phyloP scores from a whole-genome alignment of 37 sponge, comb jelly and placozoan genomes.

The Ianthella basta region DNA sequence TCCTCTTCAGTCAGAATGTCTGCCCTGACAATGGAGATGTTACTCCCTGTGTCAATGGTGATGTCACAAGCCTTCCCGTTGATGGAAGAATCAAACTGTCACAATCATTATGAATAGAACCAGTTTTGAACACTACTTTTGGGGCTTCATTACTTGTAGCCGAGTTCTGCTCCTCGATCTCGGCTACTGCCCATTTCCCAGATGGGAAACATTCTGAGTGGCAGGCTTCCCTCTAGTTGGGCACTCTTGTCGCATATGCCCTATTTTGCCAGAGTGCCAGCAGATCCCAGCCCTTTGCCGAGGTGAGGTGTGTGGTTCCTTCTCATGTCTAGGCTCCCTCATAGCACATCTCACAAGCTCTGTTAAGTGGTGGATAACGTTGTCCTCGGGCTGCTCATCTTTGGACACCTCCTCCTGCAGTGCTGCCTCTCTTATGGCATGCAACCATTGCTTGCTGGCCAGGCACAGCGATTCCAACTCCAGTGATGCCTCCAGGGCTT shows the following conservation, averaged over 20 bases:
- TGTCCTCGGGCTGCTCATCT: no score
- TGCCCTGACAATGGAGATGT: not conserved
- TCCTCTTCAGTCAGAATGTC: not conserved
- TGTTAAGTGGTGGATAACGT: no score
- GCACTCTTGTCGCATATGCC: not conserved
- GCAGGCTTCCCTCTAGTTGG: no score
- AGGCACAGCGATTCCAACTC: no score
- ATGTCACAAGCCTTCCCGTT: conserved; percentile 22
- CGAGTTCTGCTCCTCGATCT: conserved; percentile 46
- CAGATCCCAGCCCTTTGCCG: not conserved
- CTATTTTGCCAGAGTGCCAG: not conserved
- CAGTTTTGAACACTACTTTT: conserved; percentile 21
- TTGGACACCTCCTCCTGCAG: no score
- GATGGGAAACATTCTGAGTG: no score
- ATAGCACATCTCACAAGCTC: no score
- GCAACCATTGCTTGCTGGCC: no score
- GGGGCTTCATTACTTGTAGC: conserved; percentile 18
- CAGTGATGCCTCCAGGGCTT: no score
- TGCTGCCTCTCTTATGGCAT: no score
- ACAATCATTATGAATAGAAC: conserved; percentile 13
- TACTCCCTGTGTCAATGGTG: conserved; percentile 48
- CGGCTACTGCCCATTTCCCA: not conserved
- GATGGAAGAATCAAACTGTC: conserved; percentile 31
- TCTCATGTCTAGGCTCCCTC: no score
- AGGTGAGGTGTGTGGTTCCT: no score